These are phyloP conservation scores for Numida meleagris DNA, from an alignment of 2,113 vertebrate genomes.

Conservation along the genomic window DNA sequence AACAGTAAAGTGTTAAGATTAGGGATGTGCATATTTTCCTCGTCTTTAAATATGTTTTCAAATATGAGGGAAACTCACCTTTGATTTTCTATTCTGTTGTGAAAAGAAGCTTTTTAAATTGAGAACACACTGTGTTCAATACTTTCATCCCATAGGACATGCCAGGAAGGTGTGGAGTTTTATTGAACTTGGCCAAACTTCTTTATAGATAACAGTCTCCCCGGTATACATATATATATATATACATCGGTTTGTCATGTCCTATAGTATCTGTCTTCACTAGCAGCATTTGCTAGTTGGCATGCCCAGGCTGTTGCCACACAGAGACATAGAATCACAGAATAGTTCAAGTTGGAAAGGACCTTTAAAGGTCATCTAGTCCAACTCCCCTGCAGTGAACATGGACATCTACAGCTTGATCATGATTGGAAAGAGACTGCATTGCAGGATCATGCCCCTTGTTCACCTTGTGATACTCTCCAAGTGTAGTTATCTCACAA, in stretches of 20 bases:
- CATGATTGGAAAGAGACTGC: not conserved
- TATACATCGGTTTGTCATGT: not conserved
- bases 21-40: not conserved
- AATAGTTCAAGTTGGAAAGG: no score
- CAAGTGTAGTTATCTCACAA: not conserved
- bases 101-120: not conserved
- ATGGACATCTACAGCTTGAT: no score
- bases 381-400: no score
- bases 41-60: not conserved
- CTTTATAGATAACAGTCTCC: not conserved
- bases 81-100: no score
- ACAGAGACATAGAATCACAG: not conserved
- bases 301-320: not conserved
- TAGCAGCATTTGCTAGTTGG: not conserved
- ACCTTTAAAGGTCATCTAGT: no score
- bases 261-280: no score
- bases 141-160: rapidly evolving
- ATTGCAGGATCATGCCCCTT: not conserved
- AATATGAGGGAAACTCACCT: not conserved
- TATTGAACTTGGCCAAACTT: not conserved
- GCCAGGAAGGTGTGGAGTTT: not conserved
- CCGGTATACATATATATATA: not conserved
- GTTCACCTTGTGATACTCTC: not conserved
- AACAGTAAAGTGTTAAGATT: not conserved
- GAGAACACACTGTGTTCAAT: not conserved